Conservation (phyloP, 2,888 invertebrate species). For the Microctonus aethiopoides region DNA sequence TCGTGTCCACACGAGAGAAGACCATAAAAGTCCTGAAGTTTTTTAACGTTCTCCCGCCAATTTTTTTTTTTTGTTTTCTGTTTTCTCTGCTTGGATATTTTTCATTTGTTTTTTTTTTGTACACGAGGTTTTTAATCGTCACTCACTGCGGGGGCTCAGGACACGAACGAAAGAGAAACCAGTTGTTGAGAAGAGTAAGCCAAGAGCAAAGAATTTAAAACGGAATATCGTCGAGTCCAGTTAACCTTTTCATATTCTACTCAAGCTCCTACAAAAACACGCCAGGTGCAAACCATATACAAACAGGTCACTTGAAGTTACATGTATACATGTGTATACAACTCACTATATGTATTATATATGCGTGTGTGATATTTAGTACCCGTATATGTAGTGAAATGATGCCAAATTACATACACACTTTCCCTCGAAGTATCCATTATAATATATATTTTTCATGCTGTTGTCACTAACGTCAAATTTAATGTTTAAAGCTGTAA, state of each 20-base stretch:
- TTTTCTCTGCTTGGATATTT: slow-evolving; percentile 7
- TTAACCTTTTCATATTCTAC: slow-evolving; percentile 59
- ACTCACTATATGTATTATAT: no score
- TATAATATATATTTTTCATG: background rate
- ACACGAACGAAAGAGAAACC: slow-evolving; percentile 56
- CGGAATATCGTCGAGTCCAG: slow-evolving; percentile 60
- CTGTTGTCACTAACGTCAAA: background rate
- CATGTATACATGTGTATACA: background rate
- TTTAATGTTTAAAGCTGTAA: background rate
- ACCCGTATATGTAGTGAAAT: background rate
- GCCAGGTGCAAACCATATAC: slow-evolving; percentile 6
- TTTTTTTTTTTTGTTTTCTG: slow-evolving; percentile 17
- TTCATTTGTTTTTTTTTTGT: slow-evolving; percentile 8
- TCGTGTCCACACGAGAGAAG: background rate
- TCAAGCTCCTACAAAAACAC: slow-evolving; percentile 40
- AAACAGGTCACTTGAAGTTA: slow-evolving; percentile 12
- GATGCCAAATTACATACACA: background rate
- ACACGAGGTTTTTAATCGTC: background rate
- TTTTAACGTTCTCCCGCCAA: background rate
- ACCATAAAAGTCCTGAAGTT: slow-evolving; percentile 19
- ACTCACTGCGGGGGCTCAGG: slow-evolving; percentile 22
- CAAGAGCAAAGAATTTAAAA: slow-evolving; percentile 54
- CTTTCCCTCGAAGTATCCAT: background rate
- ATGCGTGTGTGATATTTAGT: no score
- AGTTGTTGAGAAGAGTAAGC: slow-evolving; percentile 46